Conservation (phyloP, 2,888 invertebrate species). For the Cataglyphis cursor region DNA sequence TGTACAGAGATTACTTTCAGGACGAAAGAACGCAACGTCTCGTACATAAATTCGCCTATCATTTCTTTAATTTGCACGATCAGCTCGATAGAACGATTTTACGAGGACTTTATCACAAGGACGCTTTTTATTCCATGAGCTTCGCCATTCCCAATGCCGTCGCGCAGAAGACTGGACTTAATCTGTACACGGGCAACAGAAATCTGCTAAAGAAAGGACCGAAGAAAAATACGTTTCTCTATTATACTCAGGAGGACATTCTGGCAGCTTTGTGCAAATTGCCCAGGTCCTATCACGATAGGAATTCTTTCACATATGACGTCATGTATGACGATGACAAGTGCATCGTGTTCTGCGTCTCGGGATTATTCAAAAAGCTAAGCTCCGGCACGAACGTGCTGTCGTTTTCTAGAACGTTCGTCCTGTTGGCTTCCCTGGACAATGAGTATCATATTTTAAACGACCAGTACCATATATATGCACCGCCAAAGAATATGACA, state of each 20-base stretch:
- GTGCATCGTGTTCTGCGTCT: slow-evolving; percentile 86
- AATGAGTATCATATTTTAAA: slow-evolving; percentile 84
- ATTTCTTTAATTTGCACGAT: slow-evolving; percentile 91
- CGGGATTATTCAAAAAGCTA: slow-evolving; percentile 88
- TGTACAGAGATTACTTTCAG: slow-evolving; percentile 73
- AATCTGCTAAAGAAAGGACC: slow-evolving; percentile 84
- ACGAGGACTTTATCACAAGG: slow-evolving; percentile 89
- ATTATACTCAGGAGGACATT: slow-evolving; percentile 80
- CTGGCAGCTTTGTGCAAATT: slow-evolving; percentile 82
- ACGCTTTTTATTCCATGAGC: slow-evolving; percentile 90
- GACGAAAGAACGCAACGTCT: slow-evolving; percentile 80
- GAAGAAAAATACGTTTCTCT: slow-evolving; percentile 72
- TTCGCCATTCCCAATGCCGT: slow-evolving; percentile 69
- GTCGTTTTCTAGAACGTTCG: slow-evolving; percentile 87
- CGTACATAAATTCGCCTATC: slow-evolving; percentile 90
- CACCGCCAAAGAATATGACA: slow-evolving; percentile 25
- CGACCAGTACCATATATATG: slow-evolving; percentile 82
- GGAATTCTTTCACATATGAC: slow-evolving; percentile 86
- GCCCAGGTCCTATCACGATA: slow-evolving; percentile 88
- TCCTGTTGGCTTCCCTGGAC: slow-evolving; percentile 79
- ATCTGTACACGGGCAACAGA: slow-evolving; percentile 77
- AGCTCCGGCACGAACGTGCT: slow-evolving; percentile 82
- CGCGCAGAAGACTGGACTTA: slow-evolving; percentile 58
- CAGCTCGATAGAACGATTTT: slow-evolving; percentile 88
- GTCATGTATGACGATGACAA: slow-evolving; percentile 75